Base-by-base conservation (phyloP, 2,888 invertebrate species). In the Galerucella pusilla region DNA sequence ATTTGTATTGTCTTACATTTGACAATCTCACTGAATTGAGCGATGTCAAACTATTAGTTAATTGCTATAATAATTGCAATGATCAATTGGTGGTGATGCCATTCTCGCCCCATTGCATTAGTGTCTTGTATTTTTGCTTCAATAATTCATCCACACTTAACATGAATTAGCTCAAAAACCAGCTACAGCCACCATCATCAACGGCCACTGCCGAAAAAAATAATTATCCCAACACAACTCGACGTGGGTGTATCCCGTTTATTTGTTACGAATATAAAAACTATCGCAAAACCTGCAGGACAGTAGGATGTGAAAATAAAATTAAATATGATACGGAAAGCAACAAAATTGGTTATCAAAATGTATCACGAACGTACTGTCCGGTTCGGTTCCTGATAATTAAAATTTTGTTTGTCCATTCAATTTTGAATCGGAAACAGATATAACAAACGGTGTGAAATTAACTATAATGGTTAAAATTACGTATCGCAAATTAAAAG, bases 331-430 rank as follows among this genome's bases (percentile, higher is more conserved):
- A 28, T 52, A 45, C 52, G 52, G 75, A 61, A 73, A 69, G 66
- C 73, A 73, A 73, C 70, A 57, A 70, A 73, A 73, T 75, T 70
- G 70, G 69, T 66, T 64, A 74, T 70, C 75, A 71, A 71, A 71
- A 70, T 49, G 66, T 71, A 72, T 68, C 59, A 59, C 61, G 49
- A 46, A 52, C 66, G 59, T 75, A 74, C 76, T 75, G 73, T 75
- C 70, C 73, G 71, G 70, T 75, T 64, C 65, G 54, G 52, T 59
- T 25, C 66, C 49, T 70, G 75, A 78, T 79, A 80, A 81, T 81
- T 81, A 78, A 80, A 81, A 78, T 81, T 80, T 80, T 77, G 78
- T 79, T 80, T 80, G 79, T 81, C 80, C 79, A 77, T 80, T 80
- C 77, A 79, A 79, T 78, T 77, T 75, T 59, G 59, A 73, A 78